Base-by-base conservation (phyloP, 2,888 invertebrate species). In the Frankliniella fusca region DNA sequence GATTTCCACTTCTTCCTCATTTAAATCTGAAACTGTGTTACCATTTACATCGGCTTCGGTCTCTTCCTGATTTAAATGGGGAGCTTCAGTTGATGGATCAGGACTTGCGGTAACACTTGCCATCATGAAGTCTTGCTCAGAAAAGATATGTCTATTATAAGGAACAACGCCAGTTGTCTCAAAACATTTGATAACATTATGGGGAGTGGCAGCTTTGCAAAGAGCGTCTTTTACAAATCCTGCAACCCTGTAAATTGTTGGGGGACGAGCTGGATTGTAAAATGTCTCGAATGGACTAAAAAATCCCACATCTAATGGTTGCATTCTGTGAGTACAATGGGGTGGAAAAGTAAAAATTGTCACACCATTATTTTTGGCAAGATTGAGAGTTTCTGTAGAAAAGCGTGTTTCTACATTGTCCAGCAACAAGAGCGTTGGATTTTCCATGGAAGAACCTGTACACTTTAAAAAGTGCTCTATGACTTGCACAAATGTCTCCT, bases 201-300 rank as follows among this genome's bases (percentile, higher is more conserved):
- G 83, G 49, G 85, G 85, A 49, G 84, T 86, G 81, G 85, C 84
- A 50, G 86, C 85, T 80, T 82, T 81, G 80, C 85, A 85, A 80
- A 85, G 84, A 38, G 86, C 85, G 81, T 83, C 82, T 50, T 83
- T 84, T 61, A 85, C 83, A 81, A 85, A 81, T 54, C 82, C 83
- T 80, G 86, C 84, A 84, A 88, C 85, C 82, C 87, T 86, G 84
- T 87, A 87, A 81, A 88, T 87, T 15, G 86, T 86, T 48, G 87
- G 82, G 27, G 85, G 83, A 83, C 84, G 86, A 81, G 86, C 86
- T 70, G 86, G 86, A 84, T 87, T 85, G 48, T 83, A 86, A 80
- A 85, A 86, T 49, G 83, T 84, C 84, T 87, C 87, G 81, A 87
- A 86, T 23, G 87, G 85, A 11, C 85, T 85, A 84, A 84, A 86